Conservation (phyloP, 2,113 vertebrate genomes). For the Oncorhynchus tshawytscha region DNA sequence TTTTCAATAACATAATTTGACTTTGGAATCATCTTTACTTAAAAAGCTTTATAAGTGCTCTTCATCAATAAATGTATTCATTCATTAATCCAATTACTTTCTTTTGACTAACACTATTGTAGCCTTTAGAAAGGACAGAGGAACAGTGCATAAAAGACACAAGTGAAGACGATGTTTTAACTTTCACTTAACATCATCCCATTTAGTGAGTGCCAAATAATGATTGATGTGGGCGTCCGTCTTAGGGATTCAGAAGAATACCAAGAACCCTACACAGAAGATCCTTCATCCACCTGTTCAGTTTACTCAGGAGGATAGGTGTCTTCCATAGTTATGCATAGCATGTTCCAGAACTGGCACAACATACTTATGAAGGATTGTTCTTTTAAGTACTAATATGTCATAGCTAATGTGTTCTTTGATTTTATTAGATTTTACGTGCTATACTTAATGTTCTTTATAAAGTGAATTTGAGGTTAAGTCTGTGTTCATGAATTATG, state of each 20-base stretch:
- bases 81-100: background rate
- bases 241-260: background rate
- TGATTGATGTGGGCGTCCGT: background rate
- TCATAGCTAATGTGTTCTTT: too few relatives aligned
- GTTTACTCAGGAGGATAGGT: too few relatives aligned
- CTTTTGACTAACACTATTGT: background rate
- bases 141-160: background rate
- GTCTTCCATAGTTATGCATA: too few relatives aligned
- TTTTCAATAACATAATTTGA: too few relatives aligned
- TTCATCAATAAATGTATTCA: too few relatives aligned
- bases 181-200: slow-evolving; percentile 22
- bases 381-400: too few relatives aligned
- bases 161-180: background rate
- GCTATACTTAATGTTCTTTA: background rate
- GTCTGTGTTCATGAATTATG: background rate
- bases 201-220: slow-evolving; percentile 19
- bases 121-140: background rate
- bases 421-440: background rate
- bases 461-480: background rate
- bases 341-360: too few relatives aligned
- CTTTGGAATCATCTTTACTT: too few relatives aligned
- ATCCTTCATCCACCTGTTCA: background rate
- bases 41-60: too few relatives aligned
- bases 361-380: too few relatives aligned
- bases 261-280: background rate